phyloP scores from a whole-genome alignment of 2,888 invertebrate species.

The Hypolimnas misippus region DNA sequence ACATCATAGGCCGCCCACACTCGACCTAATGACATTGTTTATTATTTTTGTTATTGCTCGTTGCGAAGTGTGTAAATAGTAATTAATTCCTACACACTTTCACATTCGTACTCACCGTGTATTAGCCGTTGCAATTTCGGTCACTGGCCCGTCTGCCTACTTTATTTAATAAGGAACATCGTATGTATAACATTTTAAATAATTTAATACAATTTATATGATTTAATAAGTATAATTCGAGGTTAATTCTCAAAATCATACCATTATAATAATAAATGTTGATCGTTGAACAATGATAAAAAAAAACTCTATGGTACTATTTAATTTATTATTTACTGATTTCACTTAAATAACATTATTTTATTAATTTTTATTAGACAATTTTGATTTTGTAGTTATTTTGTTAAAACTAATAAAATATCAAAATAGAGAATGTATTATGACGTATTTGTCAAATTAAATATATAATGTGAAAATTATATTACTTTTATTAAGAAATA shows the following conservation, averaged over 20 bases:
- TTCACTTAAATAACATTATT: no score
- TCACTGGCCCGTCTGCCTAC: conserved; percentile 67
- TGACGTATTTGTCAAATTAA: no score
- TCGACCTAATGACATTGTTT: conserved; percentile 71
- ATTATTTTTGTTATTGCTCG: conserved; percentile 66
- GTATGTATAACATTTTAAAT: conserved; percentile 12
- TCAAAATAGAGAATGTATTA: no score
- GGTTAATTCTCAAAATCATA: neutral
- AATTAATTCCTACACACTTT: conserved; percentile 79
- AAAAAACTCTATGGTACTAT: no score
- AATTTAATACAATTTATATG: neutral
- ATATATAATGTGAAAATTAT: no score
- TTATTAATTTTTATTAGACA: no score
- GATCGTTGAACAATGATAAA: no score
- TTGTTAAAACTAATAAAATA: no score
- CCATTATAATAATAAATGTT: no score
- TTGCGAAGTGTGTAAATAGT: conserved; percentile 62
- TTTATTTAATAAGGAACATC: conserved; percentile 44
- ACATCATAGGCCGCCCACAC: conserved; percentile 52
- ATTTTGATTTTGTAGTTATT: no score
- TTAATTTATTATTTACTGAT: no score
- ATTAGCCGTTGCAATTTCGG: conserved; percentile 56
- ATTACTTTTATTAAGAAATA: no score
- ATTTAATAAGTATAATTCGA: neutral
- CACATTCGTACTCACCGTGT: conserved; percentile 52